These are phyloP conservation scores for Pediacus dermestoides DNA, from an alignment of 2,888 invertebrate species.

Conservation along the genomic window DNA sequence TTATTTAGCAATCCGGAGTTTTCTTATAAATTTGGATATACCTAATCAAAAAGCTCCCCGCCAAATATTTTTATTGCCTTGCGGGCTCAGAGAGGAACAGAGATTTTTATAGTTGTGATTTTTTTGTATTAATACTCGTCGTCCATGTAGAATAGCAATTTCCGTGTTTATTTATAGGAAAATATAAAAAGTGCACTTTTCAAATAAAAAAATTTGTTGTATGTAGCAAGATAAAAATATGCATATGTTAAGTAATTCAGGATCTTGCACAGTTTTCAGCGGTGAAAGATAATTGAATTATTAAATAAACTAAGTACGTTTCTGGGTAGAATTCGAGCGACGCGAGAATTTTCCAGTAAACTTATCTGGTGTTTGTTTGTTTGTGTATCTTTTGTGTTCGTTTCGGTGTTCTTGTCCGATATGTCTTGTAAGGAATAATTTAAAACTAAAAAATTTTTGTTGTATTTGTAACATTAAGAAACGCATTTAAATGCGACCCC, in stretches of 20 bases:
- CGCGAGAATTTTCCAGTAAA: neutral
- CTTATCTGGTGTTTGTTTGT: constrained; percentile 3
- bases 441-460: constrained; percentile 3
- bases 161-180: no score
- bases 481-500: constrained; percentile 20
- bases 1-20: no score
- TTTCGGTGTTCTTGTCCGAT: constrained; percentile 1
- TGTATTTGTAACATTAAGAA: constrained; percentile 14
- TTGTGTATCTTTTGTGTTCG: neutral
- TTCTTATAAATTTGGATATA: no score
- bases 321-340: constrained; percentile 2
- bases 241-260: neutral
- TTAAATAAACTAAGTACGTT: constrained; percentile 5
- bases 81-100: no score
- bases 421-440: constrained; percentile 1
- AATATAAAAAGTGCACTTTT: neutral
- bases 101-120: no score
- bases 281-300: constrained; percentile 4
- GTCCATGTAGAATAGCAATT: no score
- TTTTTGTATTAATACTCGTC: no score
- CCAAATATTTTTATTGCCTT: no score
- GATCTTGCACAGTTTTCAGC: neutral
- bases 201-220: neutral
- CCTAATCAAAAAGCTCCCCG: no score
- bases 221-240: neutral